A percentile compares a stretch with the other conserved stretches of the same genome.
phyloP scores from a whole-genome alignment of 1,140 invertebrate genomes.

The Patella vulgata region DNA sequence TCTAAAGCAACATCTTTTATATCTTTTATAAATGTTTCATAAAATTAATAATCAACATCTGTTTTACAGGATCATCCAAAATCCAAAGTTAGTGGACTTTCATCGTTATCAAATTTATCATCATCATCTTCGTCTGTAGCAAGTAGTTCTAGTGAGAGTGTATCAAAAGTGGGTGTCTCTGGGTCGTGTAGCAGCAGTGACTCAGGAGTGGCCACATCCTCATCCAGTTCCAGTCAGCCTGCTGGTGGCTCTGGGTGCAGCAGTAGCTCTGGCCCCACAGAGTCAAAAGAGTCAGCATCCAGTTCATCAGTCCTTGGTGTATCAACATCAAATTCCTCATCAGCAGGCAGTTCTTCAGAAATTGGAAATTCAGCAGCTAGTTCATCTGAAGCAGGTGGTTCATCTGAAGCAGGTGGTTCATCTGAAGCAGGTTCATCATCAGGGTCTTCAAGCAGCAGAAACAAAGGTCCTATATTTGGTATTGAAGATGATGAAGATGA shows the following conservation, averaged over 20 bases:
- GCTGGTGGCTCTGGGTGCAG: too few relatives aligned
- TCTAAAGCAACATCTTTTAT: too few relatives aligned
- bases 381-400: constrained; percentile 2
- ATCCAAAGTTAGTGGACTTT: too few relatives aligned
- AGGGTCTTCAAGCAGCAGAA: constrained; percentile 45
- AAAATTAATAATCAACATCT: too few relatives aligned
- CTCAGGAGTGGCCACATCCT: too few relatives aligned
- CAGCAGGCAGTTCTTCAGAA: neutral
- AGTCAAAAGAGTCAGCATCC: neutral
- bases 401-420: neutral
- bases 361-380: neutral
- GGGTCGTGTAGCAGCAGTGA: too few relatives aligned
- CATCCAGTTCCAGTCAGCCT: too few relatives aligned
- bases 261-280: too few relatives aligned
- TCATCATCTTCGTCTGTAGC: constrained; percentile 2
- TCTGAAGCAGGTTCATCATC: constrained; percentile 2
- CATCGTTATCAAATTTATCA: neutral
- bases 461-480: constrained; percentile 11
- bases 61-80: too few relatives aligned
- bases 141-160: too few relatives aligned
- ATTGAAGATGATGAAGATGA: constrained; percentile 69
- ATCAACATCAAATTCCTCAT: neutral
- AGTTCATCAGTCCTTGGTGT: neutral
- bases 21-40: too few relatives aligned
- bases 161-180: neutral